Evolutionary conservation across 2,797 vertebrate species (phyloP).

Genomic region (Pristis pectinata): DNA sequence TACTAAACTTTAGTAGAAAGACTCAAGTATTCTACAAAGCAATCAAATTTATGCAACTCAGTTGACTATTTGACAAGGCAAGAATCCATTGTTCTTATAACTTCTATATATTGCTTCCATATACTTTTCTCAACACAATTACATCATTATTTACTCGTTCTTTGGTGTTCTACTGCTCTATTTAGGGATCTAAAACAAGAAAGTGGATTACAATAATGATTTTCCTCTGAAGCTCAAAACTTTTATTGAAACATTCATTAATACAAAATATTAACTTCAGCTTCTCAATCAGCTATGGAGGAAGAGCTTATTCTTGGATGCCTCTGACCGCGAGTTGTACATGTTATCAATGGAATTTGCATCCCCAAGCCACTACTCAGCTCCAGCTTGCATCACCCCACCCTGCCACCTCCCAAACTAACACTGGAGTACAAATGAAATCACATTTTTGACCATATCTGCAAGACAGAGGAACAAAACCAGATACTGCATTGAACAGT

Average conservation of each 20-base stretch:
- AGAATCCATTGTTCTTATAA: neutral
- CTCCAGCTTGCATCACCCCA: no score
- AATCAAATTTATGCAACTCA: neutral
- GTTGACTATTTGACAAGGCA: neutral
- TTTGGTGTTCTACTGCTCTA: neutral
- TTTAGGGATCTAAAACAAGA: no score
- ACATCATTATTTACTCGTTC: neutral
- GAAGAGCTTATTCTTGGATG: no score
- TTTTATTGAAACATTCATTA: no score
- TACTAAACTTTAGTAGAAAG: neutral
- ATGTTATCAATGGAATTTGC: no score
- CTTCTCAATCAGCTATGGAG: no score
- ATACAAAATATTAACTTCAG: no score
- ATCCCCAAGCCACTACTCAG: no score
- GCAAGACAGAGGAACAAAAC: neutral
- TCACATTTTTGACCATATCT: neutral
- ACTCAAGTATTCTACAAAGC: neutral
- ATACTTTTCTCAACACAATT: no score
- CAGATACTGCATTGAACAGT: neutral
- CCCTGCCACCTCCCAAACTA: neutral
- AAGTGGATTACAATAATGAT: neutral
- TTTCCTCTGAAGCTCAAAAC: neutral
- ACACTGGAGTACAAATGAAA: neutral
- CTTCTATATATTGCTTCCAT: neutral
- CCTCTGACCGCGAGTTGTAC: no score